Conservation (phyloP, 2,113 vertebrate genomes). For the Eublepharis macularius region DNA sequence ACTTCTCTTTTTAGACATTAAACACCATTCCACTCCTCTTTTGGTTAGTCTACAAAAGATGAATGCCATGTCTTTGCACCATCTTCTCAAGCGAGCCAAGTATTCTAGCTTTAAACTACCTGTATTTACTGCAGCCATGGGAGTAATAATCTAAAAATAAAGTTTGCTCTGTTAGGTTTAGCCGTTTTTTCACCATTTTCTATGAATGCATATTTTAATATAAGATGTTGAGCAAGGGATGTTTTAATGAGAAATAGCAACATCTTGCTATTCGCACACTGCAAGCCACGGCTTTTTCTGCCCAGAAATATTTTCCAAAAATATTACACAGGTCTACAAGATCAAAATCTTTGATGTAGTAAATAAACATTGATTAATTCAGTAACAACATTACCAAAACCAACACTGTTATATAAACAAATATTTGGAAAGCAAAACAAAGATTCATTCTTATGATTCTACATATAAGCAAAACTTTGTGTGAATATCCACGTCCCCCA, state of each 20-base stretch:
- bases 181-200: background rate
- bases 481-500: background rate
- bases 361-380: conserved; percentile 53
- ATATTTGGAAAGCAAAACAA: conserved; percentile 40
- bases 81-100: background rate
- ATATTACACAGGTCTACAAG: conserved; percentile 44
- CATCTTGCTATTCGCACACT: conserved; percentile 22
- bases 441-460: conserved; percentile 3
- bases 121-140: conserved; percentile 27
- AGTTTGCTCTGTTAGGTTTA: conserved; percentile 47
- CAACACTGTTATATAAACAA: conserved; percentile 46
- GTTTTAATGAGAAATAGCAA: conserved; percentile 58
- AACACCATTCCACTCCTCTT: background rate
- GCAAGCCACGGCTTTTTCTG: conserved; percentile 51
- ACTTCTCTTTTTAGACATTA: background rate
- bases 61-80: background rate
- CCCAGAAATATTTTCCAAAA: conserved; percentile 65
- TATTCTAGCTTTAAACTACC: background rate
- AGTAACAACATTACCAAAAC: background rate
- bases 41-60: background rate
- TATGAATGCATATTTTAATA: conserved; percentile 33
- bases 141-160: conserved; percentile 56
- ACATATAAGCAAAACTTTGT: conserved; percentile 52
- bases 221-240: background rate
- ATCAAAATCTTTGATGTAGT: conserved; percentile 42